These are phyloP conservation scores for Diuraphis noxia DNA, from an alignment of 1,140 invertebrate species.

Conservation along the genomic window DNA sequence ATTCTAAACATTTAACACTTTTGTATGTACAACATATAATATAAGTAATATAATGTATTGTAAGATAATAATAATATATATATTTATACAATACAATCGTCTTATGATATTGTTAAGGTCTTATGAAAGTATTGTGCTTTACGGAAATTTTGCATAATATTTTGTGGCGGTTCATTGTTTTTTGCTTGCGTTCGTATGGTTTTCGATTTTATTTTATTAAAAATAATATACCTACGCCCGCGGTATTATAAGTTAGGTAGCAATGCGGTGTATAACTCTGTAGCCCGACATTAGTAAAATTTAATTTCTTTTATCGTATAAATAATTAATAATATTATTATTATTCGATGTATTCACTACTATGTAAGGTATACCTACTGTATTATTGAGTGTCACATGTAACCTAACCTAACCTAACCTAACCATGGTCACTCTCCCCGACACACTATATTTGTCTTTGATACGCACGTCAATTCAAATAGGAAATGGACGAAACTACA, in stretches of 20 bases:
- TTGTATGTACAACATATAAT: neutral
- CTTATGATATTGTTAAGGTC: neutral
- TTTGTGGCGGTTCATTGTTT: neutral
- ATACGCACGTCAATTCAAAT: neutral
- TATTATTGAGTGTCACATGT: neutral
- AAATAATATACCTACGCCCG: neutral
- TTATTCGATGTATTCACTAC: neutral
- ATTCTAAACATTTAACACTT: slow-evolving; percentile 1
- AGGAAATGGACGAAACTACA: neutral
- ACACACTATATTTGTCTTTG: neutral
- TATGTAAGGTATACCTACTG: neutral
- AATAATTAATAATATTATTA: neutral
- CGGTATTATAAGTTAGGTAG: neutral
- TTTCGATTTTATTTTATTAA: neutral
- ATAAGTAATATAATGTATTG: neutral
- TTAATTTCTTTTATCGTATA: neutral
- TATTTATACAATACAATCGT: neutral
- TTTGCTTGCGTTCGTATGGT: neutral
- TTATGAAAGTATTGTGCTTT: too few relatives aligned
- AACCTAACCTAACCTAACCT: too few relatives aligned
- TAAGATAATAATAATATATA: neutral
- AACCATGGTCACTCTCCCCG: too few relatives aligned
- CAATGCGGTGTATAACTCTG: too few relatives aligned
- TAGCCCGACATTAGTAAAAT: neutral
- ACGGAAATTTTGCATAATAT: neutral